These are phyloP conservation scores for Pogoniulus pusillus DNA, from an alignment of 2,797 vertebrate genomes.

Conservation along the genomic window DNA sequence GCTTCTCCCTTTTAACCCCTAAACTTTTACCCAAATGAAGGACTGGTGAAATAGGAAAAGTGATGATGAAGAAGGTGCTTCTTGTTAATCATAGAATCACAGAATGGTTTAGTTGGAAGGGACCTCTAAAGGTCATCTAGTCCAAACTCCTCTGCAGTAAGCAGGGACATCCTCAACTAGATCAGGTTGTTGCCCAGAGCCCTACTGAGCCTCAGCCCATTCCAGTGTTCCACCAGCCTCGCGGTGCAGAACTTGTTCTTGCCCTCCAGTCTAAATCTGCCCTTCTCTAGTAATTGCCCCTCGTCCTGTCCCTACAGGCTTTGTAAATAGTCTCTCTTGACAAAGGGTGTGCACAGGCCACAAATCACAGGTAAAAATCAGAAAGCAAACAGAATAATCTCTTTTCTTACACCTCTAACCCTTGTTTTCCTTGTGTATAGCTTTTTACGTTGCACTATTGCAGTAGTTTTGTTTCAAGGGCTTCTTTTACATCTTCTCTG, in stretches of 20 bases:
- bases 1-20: neutral
- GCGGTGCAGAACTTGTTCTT: too few relatives aligned
- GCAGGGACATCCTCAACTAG: too few relatives aligned
- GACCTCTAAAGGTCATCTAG: too few relatives aligned
- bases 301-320: too few relatives aligned
- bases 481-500: constrained; percentile 29
- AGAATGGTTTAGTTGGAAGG: too few relatives aligned
- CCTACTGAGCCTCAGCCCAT: too few relatives aligned
- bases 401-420: neutral
- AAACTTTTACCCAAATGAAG: neutral
- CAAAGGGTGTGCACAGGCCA: neutral
- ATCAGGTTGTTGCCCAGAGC: too few relatives aligned
- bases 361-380: constrained; percentile 13
- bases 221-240: too few relatives aligned
- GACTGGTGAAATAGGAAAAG: neutral
- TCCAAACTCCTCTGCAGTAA: too few relatives aligned
- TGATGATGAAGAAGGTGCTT: neutral
- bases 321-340: neutral
- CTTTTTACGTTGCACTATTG: neutral
- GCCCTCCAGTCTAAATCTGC: too few relatives aligned
- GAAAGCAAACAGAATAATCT: neutral
- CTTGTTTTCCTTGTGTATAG: neutral
- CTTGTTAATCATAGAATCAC: neutral
- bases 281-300: too few relatives aligned
- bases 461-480: neutral